These are phyloP conservation scores for Cotesia typhae DNA, from an alignment of 1,140 invertebrate genomes.

Conservation along the genomic window DNA sequence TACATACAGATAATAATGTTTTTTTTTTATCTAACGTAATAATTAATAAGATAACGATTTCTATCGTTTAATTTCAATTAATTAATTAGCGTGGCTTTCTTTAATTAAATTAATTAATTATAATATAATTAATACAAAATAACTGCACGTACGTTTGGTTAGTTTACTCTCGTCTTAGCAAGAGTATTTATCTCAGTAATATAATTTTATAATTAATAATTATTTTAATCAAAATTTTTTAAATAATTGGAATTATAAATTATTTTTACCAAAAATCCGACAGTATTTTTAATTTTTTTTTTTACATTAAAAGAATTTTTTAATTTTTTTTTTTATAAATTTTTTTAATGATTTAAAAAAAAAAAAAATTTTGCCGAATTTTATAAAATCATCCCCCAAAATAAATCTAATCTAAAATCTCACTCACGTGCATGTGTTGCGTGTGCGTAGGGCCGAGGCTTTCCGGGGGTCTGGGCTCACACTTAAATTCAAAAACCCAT, in stretches of 20 bases:
- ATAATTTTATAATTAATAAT: too few relatives aligned
- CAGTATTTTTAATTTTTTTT: too few relatives aligned
- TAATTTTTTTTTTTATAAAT: too few relatives aligned
- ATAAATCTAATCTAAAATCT: not conserved
- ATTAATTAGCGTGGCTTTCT: slow-evolving; percentile 56
- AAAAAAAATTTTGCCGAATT: too few relatives aligned
- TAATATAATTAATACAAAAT: not conserved
- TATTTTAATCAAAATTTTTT: too few relatives aligned
- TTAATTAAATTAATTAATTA: slow-evolving; percentile 10
- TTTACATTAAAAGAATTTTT: too few relatives aligned
- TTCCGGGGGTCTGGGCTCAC: slow-evolving; percentile 35
- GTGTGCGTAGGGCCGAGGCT: slow-evolving; percentile 25
- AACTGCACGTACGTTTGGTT: slow-evolving; percentile 38
- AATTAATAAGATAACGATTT: slow-evolving; percentile 45
- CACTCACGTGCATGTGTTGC: slow-evolving; percentile 15
- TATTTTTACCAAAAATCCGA: too few relatives aligned
- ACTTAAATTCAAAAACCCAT: not conserved
- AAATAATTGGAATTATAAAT: too few relatives aligned
- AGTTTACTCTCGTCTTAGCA: not conserved
- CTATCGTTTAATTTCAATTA: slow-evolving; percentile 54
- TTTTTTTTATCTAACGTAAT: slow-evolving; percentile 54
- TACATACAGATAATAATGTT: slow-evolving; percentile 60
- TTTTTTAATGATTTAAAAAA: too few relatives aligned
- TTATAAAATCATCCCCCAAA: too few relatives aligned
- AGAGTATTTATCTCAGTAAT: not conserved